Conservation (phyloP, 2,888 invertebrate species). For the Meghimatium bilineatum region DNA sequence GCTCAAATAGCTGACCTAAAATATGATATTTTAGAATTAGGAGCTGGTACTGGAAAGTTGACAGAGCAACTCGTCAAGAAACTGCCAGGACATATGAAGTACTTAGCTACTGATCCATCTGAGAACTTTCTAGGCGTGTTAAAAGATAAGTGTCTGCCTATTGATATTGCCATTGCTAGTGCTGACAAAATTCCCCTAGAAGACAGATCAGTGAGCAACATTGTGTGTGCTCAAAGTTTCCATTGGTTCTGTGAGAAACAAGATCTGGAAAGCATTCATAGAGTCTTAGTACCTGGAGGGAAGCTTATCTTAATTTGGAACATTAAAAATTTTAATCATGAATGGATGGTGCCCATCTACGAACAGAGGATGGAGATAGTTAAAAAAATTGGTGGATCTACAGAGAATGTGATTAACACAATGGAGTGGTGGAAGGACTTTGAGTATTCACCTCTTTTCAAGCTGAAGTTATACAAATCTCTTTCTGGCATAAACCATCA, state of each 20-base stretch:
- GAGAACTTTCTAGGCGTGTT: constrained; percentile 57
- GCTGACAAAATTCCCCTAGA: constrained; percentile 57
- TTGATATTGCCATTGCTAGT: constrained; percentile 54
- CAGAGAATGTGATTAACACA: not conserved
- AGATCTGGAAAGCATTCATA: constrained; percentile 56
- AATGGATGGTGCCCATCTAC: constrained; percentile 23
- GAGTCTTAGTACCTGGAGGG: constrained; percentile 61
- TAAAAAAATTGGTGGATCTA: constrained; percentile 14
- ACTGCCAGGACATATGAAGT: constrained; percentile 36
- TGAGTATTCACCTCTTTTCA: constrained; percentile 3
- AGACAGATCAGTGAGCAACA: constrained; percentile 57
- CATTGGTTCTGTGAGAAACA: constrained; percentile 63
- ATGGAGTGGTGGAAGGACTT: constrained; percentile 32
- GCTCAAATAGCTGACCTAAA: not conserved
- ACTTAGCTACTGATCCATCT: constrained; percentile 63
- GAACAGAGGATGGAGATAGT: constrained; percentile 24
- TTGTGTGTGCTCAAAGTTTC: constrained; percentile 63
- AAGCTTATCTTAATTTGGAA: constrained; percentile 43
- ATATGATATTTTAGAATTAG: constrained; percentile 61
- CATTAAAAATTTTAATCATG: constrained; percentile 7
- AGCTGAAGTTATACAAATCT: not conserved
- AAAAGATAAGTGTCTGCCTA: constrained; percentile 50
- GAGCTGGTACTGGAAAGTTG: constrained; percentile 66
- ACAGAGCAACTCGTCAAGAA: constrained; percentile 49
- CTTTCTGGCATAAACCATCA: constrained; percentile 20